phyloP scores from a whole-genome alignment of 2,888 invertebrate genomes.

The Caradrina clavipalpis region DNA sequence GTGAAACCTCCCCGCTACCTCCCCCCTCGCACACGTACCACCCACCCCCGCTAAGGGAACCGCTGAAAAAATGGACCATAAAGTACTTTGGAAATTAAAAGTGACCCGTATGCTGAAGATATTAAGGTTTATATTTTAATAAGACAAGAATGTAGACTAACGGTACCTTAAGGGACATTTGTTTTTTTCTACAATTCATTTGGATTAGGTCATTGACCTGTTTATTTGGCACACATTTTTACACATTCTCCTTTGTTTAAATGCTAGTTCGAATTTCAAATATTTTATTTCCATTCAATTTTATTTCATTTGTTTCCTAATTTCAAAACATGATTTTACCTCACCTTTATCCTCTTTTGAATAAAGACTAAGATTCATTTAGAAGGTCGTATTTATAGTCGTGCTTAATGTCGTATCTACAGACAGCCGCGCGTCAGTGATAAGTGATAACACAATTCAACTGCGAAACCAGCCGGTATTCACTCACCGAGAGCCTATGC shows the following conservation, averaged over 20 bases:
- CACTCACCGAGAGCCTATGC: no score
- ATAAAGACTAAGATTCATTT: no score
- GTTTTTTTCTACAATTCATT: conserved; percentile 70
- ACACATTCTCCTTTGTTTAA: conserved; percentile 46
- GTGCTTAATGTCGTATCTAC: no score
- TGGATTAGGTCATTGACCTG: conserved; percentile 75
- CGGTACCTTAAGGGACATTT: conserved; percentile 69
- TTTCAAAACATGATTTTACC: background rate
- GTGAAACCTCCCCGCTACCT: conserved; percentile 74
- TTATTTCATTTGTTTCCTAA: no score
- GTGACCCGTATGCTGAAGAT: conserved; percentile 64
- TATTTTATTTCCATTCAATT: no score
- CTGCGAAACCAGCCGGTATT: no score
- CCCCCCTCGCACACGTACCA: conserved; percentile 68
- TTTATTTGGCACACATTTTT: conserved; percentile 62
- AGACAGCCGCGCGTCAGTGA: no score
- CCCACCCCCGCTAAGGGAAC: conserved; percentile 81
- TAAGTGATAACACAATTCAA: no score
- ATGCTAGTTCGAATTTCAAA: conserved; percentile 4
- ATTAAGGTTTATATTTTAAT: conserved; percentile 61
- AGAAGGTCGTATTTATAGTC: no score
- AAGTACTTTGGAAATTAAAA: conserved; percentile 61
- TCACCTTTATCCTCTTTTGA: no score
- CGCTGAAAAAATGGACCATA: conserved; percentile 83
- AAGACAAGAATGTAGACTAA: conserved; percentile 36